Evolutionary conservation across 2,113 vertebrate genomes (phyloP), one percentile per base, ranked within the genome.

Genomic region (Cepphus grylle): DNA sequence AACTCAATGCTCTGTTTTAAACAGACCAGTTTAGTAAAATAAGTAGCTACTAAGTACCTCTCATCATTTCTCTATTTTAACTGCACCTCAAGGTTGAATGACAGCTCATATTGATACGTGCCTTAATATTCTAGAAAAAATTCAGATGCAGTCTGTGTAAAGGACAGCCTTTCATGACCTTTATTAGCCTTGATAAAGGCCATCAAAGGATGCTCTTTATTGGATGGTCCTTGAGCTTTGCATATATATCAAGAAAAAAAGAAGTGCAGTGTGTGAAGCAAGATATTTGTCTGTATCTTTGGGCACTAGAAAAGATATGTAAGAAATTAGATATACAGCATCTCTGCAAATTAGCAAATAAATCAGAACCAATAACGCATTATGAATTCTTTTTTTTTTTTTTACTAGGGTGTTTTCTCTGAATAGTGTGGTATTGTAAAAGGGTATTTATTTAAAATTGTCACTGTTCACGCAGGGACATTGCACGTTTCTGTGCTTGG

Each of bases 21-120:
- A 53, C 67, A 86, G 78, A 86, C 6, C 17, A 53, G 67, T 90
- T 95, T 38, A 86, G 76, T 90, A 81, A 94, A 95, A 74, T 73
- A 83, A 66, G 50, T 40, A 90, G 38, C 53, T 94, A 73, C 36
- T 62, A 83, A 96, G 74, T 70, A 62, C 66, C 43, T 42, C 81
- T 81, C 89, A 90, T 95, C 18, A 83, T 80, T 93, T 85, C 93
- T 97, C 79, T 95, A 23, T 81, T 96, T 97, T 94, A 94, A 94
- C 78, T 92, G 76, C 42, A 34, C 87, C 52, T 92, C 86, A 93
- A 83, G 86, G 63, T 78, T 95, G 61, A 90, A 76, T 81, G 79
- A 92, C 88, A 81, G 87, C 72, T 88, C 81, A 84, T 91, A 83
- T 30, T 89, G 88, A 67, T 92, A 90, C 26, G 27, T 82, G 86